Evolutionary conservation across 2,797 vertebrate genomes (phyloP), one percentile per base, ranked within the genome.

Genomic region (Lepilemur septentrionalis): DNA sequence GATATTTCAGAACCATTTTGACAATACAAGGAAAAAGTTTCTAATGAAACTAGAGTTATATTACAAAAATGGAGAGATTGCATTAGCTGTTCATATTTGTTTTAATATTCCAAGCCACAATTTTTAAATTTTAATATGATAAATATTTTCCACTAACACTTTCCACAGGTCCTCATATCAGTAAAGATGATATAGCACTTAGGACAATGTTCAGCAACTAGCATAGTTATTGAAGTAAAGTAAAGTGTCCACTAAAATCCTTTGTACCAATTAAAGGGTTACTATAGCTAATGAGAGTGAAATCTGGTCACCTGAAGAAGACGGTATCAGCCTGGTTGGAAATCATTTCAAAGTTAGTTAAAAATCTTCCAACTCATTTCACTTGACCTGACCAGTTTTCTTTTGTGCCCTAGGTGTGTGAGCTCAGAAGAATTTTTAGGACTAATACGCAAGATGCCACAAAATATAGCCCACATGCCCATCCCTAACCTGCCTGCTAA

Each of bases 361-460:
- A 70, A 95, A 97, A 59, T 48, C n/a, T 89, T 80, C 35, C 23
- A 92, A 32, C 6, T 95, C 38, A 75, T 79, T 95, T 94, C 50
- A 4, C 38, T 93, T 82, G 55, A 85, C 28, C 32, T 57, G 22
- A 65, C 48, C 22, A 14, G 20, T 91, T 87, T 59, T 65, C 28
- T 86, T 93, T 73, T 94, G 82, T 81, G 52, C 32, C 30, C 18
- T 63, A 70, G 18, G 80, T 90, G 61, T 67, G 46, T 59, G 30
- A 84, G 5, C 38, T 46, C 65, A 10, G 72, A 94, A 89, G 35
- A 95, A 50, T 84, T 90, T 90, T 86, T 48, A 94, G 65, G 17
- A 85, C 23, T 72, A 50, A 78, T 89, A 76, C 35, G 6, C 13
- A 38, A 84, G 22, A 81, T 55, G n/a, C 10, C 52, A 78, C 57